Evolutionary conservation across 2,113 vertebrate species (phyloP).

Genomic region (Sapajus apella): DNA sequence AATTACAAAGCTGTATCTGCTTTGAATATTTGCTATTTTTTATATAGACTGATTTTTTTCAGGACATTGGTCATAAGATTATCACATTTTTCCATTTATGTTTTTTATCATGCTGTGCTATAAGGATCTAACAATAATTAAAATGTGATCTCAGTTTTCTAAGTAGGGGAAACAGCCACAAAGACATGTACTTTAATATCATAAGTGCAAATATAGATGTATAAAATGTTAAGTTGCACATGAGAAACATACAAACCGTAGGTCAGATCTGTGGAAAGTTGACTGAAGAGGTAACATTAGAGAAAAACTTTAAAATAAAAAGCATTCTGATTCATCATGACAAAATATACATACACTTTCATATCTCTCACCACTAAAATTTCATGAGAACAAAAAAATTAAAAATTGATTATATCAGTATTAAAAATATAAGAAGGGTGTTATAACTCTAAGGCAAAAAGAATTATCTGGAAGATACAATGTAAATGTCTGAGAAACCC

Average conservation of each 20-base stretch:
- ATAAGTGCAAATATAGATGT: neutral
- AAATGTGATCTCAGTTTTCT: neutral
- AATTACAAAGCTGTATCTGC: neutral
- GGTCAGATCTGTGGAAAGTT: neutral
- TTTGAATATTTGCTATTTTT: neutral
- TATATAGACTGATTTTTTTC: neutral
- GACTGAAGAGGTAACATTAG: neutral
- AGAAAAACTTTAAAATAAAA: constrained; percentile 1
- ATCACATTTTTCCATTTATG: neutral
- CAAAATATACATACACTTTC: neutral
- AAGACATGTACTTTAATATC: neutral
- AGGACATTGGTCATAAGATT: neutral
- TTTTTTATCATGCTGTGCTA: neutral
- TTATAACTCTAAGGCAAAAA: neutral
- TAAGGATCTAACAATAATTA: neutral
- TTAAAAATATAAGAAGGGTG: neutral
- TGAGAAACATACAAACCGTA: neutral
- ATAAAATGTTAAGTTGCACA: neutral
- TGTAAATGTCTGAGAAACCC: neutral
- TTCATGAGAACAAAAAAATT: neutral
- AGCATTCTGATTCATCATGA: neutral
- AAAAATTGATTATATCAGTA: neutral
- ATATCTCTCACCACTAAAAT: neutral
- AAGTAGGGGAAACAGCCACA: neutral
- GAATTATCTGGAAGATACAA: neutral